These are phyloP conservation scores for Trissonchulus sp. DNA, from an alignment of 2,888 invertebrate species.

Conservation along the genomic window DNA sequence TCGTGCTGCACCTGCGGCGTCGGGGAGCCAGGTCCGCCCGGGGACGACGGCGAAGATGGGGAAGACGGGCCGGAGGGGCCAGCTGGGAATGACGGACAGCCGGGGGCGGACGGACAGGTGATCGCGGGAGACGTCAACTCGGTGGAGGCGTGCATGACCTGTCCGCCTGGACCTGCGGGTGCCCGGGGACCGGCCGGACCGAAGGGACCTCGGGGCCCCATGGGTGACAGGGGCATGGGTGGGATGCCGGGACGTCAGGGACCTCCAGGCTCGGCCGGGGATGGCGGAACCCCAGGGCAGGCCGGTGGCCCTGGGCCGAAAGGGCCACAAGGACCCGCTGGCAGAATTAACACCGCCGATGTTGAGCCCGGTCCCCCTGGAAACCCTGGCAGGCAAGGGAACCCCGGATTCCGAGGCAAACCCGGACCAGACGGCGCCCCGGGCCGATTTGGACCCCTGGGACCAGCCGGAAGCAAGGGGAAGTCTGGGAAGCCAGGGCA, in stretches of 20 bases:
- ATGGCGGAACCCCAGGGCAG: slow-evolving; percentile 29
- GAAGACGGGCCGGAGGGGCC: too few relatives aligned
- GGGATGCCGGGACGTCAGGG: slow-evolving; percentile 36
- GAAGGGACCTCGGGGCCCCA: slow-evolving; percentile 34
- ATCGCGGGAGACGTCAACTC: too few relatives aligned
- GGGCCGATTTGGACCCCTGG: too few relatives aligned
- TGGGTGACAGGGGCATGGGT: slow-evolving; percentile 35
- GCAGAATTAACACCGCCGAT: slow-evolving; percentile 3
- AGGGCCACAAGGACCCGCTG: slow-evolving; percentile 30
- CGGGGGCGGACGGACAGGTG: too few relatives aligned
- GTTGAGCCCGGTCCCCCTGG: neutral
- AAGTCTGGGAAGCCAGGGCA: slow-evolving; percentile 28
- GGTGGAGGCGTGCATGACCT: slow-evolving; percentile 24
- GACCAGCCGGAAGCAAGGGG: slow-evolving; percentile 27
- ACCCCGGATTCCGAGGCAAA: too few relatives aligned
- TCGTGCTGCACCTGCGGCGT: too few relatives aligned
- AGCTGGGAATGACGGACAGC: too few relatives aligned
- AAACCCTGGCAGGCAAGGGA: too few relatives aligned
- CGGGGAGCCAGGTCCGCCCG: too few relatives aligned
- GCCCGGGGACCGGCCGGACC: slow-evolving; percentile 32
- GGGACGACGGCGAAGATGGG: too few relatives aligned
- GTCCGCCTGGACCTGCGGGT: slow-evolving; percentile 34
- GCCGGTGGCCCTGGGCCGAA: slow-evolving; percentile 30
- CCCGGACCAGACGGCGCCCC: too few relatives aligned
- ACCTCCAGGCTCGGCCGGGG: slow-evolving; percentile 30